Conservation (phyloP, 2,888 invertebrate genomes). For the Cactoblastis cactorum region DNA sequence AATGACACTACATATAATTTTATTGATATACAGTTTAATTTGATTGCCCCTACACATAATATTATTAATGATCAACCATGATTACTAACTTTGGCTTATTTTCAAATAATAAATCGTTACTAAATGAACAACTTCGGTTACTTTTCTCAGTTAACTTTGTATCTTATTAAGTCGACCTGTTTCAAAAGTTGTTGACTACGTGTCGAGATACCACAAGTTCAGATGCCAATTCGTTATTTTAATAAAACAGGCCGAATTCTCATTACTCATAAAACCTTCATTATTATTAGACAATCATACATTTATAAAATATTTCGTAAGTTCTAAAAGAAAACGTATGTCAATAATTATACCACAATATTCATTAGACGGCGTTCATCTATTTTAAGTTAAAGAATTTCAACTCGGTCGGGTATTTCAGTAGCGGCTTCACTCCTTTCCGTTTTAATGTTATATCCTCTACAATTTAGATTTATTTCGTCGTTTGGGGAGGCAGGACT, state of each 20-base stretch:
- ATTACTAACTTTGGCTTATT: not conserved
- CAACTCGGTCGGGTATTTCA: not conserved
- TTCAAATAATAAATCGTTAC: not conserved
- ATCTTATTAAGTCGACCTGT: not conserved
- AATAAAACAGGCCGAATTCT: not conserved
- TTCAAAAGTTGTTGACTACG: not conserved
- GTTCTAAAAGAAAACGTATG: not conserved
- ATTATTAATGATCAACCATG: no score
- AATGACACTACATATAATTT: no score
- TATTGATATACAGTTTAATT: no score
- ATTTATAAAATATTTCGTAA: not conserved
- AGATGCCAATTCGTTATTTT: not conserved
- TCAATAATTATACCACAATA: not conserved
- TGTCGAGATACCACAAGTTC: not conserved
- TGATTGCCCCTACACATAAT: no score
- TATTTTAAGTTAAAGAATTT: constrained; percentile 1
- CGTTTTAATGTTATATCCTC: constrained; percentile 3
- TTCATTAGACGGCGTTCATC: not conserved
- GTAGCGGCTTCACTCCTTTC: constrained; percentile 4
- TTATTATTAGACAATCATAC: not conserved
- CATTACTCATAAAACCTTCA: no score
- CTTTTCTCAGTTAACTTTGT: not conserved
- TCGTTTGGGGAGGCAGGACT: constrained; percentile 4
- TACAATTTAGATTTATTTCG: constrained; percentile 10
- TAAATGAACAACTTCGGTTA: not conserved